phyloP scores from a whole-genome alignment of 2,113 vertebrate genomes.

The Cisticola juncidis region DNA sequence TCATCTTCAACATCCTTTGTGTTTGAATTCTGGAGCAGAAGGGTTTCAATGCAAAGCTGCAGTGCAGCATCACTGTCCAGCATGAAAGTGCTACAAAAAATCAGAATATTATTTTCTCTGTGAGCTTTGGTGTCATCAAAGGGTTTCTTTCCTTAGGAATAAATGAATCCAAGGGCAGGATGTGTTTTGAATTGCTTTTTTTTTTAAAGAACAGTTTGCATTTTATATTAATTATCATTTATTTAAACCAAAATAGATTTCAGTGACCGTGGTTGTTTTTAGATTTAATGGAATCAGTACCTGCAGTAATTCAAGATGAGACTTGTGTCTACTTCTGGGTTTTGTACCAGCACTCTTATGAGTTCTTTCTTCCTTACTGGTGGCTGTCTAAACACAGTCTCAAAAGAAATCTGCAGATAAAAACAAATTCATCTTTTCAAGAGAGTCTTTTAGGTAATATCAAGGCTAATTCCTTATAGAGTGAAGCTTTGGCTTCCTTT shows the following conservation, averaged over 20 bases:
- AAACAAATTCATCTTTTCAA: background rate
- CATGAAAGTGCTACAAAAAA: slow-evolving; percentile 80
- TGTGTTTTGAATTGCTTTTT: background rate
- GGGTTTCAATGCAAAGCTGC: slow-evolving; percentile 88
- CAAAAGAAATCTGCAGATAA: slow-evolving; percentile 88
- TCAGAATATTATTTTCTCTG: background rate
- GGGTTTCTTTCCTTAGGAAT: background rate
- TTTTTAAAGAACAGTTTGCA: background rate
- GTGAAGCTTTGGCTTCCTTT: background rate
- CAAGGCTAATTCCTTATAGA: background rate
- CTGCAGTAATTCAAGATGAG: slow-evolving; percentile 91
- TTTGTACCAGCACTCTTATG: slow-evolving; percentile 84
- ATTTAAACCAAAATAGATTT: background rate
- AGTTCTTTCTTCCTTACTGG: slow-evolving; percentile 85
- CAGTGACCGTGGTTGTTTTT: background rate
- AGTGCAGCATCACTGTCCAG: slow-evolving; percentile 85
- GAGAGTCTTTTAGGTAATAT: background rate
- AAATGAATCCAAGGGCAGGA: background rate
- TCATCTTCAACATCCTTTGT: slow-evolving; percentile 53
- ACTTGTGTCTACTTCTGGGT: slow-evolving; percentile 79
- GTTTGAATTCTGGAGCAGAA: slow-evolving; percentile 79
- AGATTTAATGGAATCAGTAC: slow-evolving; percentile 63
- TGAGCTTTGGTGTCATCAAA: background rate
- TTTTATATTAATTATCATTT: background rate
- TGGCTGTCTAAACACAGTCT: slow-evolving; percentile 87